Base-by-base conservation (phyloP, 2,113 vertebrate species). In the Tupaia chinensis region DNA sequence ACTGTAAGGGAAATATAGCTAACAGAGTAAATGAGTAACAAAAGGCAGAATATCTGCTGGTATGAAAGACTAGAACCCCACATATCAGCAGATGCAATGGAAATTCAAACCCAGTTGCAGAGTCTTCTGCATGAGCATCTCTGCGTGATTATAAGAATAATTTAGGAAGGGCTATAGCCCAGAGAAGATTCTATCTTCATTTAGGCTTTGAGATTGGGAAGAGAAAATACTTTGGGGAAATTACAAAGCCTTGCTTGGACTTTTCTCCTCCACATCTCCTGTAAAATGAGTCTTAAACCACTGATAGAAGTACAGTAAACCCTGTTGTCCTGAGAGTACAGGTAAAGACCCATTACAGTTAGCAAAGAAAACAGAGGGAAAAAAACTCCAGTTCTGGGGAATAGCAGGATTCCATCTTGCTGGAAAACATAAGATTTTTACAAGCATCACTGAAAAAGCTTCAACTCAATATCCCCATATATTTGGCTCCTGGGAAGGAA, bases 11-110 rank as follows among this genome's bases (percentile, higher is more conserved):
- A 84, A 92, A 34, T 32, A 60, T 10, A 81, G 34, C 44, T 87
- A 53, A 78, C 56, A 70, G 54, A 72, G 94, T 63, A 29, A 22
- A 76, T 61, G 32, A 94, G 54, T 65, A 91, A 44, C 34, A 56
- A 54, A 87, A 77, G 61, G 32, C 27, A 78, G 61, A 54, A 29
- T 22, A 3, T n/a, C 29, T 22, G 29, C 54, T 80, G 29, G 13
- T 9, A 53, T 32, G 53, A 68, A 83, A 70, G 2, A 61, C 66
- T 9, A n/a, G 63, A 78, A 66, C 6, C 19, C n/a, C n/a, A 61
- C 2, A n/a, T 12, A 79, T 34, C 32, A n/a, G 27, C 7, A 73
- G 70, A 81, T 66, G 9, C 8, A 63, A 72, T 70, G 44, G 32
- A 78, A 77, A 69, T 61, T 58, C 63, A 85, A 63, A 70, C 32